Evolutionary conservation across 1,140 invertebrate species (phyloP).

Genomic region (Elysia chlorotica): DNA sequence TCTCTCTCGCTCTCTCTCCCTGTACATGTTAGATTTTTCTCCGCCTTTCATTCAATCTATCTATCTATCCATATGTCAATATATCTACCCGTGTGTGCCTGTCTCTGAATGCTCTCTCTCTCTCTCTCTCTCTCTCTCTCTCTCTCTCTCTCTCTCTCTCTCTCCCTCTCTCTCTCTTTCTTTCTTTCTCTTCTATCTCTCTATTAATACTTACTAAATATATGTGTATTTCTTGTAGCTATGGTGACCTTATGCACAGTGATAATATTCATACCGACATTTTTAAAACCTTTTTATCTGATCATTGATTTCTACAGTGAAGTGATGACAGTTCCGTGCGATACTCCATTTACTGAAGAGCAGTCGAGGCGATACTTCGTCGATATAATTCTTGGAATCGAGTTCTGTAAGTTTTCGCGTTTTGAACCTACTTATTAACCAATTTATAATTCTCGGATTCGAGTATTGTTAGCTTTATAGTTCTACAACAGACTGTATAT

Average conservation of each 20-base stretch:
- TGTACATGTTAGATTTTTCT: no score
- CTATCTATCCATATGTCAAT: no score
- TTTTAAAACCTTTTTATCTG: background rate
- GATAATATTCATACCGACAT: background rate
- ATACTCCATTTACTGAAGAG: slow-evolving; percentile 69
- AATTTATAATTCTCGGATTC: no score
- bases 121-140: slow-evolving; percentile 7
- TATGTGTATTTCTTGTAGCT: no score
- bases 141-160: background rate
- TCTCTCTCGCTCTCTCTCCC: no score
- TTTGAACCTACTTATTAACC: no score
- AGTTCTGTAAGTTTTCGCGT: slow-evolving; percentile 85
- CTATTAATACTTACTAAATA: background rate
- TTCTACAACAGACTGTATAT: no score
- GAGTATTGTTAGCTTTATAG: no score
- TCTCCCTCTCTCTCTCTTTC: background rate
- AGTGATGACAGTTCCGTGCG: slow-evolving; percentile 43
- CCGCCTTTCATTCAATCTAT: no score
- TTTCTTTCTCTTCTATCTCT: background rate
- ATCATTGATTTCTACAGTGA: slow-evolving; percentile 59
- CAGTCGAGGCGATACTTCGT: slow-evolving; percentile 88
- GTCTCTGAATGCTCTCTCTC: no score
- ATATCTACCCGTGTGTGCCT: no score
- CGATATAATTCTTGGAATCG: slow-evolving; percentile 88
- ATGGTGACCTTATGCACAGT: background rate